Base-by-base conservation (phyloP, 1,140 invertebrate species). In the Euura saliciscinereae region DNA sequence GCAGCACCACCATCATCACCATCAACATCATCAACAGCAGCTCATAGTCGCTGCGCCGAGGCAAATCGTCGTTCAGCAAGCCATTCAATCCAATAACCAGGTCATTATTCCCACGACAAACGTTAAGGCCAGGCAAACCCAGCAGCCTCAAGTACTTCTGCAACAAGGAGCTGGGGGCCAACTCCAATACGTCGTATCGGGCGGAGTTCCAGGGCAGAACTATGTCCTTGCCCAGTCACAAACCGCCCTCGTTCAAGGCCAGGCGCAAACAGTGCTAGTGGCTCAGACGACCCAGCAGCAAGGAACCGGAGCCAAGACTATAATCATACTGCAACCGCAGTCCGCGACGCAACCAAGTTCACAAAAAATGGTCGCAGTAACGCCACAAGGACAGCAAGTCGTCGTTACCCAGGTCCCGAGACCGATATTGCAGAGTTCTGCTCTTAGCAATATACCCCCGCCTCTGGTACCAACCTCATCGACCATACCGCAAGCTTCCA, bases 271-370 rank as follows among this genome's bases (percentile, higher is more conserved):
- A 0, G 90, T 92, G 0, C 80, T 92, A 0, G 88, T 92, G 1
- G 90, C 91, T 1, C 90, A 91, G 73, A 90, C 90, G 4, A 85
- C 90, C 0, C 90, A 91, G 68, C 91, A 92, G 71, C 90, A 92
- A 76, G 90, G 89, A 0, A 89, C 90, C 0, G 89, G 89, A 10
- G 87, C 91, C 0, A 93, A 93, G 76, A 93, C 93, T 0, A 93
- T 93, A 42, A 93, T 94, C 51, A 93, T 94, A 67, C 78, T 93
- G 11, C 92, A 93, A 76, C 92, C 91, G 44, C 91, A 92, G 75
- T 80, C 87, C 0, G 66, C 86, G 28, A 70, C 84, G 0, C 83
- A 82, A 59, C 77, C 75, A 1, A 79, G 80, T 11, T 80, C 87
- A 0, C 90, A 90, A 66, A 91, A 91, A 76, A 86, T 91, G 78